Evolutionary conservation across 92 coral and sea anemone genomes (phyloP), one percentile per base, ranked within the genome.

Genomic region (Chrysogorgia sp.): DNA sequence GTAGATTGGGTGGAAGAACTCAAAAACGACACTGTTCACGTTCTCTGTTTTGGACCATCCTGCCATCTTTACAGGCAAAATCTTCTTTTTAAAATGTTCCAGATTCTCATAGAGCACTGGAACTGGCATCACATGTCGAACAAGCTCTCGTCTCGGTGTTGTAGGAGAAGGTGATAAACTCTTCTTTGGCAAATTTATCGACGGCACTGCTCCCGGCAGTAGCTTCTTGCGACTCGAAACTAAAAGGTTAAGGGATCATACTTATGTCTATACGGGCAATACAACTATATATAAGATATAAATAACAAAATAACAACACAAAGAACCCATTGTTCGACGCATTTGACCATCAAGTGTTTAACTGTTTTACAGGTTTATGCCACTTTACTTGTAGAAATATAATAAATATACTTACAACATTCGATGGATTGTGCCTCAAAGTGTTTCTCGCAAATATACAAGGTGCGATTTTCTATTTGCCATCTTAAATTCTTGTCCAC

Each of bases 21-120:
- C 1, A 13, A 62, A 62, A 3, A 62, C 1, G 22, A 26, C 50
- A 64, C 19, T 40, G 21, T 64, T 19, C 8, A 31, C 28, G 14
- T 60, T 28, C 15, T 64, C 71, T 19, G 71, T 64, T 22, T 31
- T 64, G 22, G 49, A 32, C 71, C 71, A 64, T 40, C 71, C 71
- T 34, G 21, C 34, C 43, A 64, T 3, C 25, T 64, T 64, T 14
- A 63, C 12, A 21, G 20, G 2, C 70, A 63, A 63, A 14, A 63
- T 63, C 48, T 34, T 31, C 32, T 32, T 63, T 20, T 35, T 63
- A 20, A 63, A 63, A 34, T 34, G 41, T 63, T 31, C 70, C 34
- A 63, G 20, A 25, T 63, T 63, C 14, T 35, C 14, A 34, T 63
- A 63, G 6, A 63, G n/a, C 22, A 63, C 70, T 10, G 70, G 70